Base-by-base conservation (phyloP, 2,113 vertebrate species). In the Urocitellus parryii region DNA sequence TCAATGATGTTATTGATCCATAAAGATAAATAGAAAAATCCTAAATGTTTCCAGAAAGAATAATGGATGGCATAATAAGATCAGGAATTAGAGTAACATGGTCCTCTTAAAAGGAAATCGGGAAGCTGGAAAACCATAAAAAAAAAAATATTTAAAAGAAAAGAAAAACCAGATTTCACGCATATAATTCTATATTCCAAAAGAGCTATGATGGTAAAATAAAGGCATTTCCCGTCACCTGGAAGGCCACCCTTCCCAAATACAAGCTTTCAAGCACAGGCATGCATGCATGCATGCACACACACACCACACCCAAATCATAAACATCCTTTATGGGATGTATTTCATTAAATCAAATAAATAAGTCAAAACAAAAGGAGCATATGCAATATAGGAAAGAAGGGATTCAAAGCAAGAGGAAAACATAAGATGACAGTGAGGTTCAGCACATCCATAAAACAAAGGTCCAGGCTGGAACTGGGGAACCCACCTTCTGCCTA, bases 261-360 rank as follows among this genome's bases (percentile, higher is more conserved):
- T 78, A 58, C 56, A 58, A 45, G 14, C 48, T 51, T 12, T 0
- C 12, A 12, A 51, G 48, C 48, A 11, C 48, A 51, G 48, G 48
- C 48, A 51, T 13, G 51, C 14, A 16, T 3, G 6, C 56, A n/a
- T n/a, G n/a, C n/a, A n/a, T n/a, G n/a, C n/a, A 58, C 20, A 2
- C 20, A 58, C 56, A 58, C 56, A 58, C 56, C 56, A 58, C 18
- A 56, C 6, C 2, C 56, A 39, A 16, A 34, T 65, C 17, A 74
- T 74, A 65, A 88, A 9, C 37, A 18, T 56, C 37, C 56, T 81
- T 42, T 53, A 12, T 61, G 34, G 39, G 68, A n/a, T 27, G 24
- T 80, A 90, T 37, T 74, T 93, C 73, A 34, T 80, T 34, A 90
- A 86, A 65, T 80, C 10, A 90, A 86, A 34, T 39, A 39, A 74